A percentile compares a stretch with the other conserved stretches of the same genome.
phyloP scores from a whole-genome alignment of 2,888 invertebrate genomes.

The Julus scandinavius region DNA sequence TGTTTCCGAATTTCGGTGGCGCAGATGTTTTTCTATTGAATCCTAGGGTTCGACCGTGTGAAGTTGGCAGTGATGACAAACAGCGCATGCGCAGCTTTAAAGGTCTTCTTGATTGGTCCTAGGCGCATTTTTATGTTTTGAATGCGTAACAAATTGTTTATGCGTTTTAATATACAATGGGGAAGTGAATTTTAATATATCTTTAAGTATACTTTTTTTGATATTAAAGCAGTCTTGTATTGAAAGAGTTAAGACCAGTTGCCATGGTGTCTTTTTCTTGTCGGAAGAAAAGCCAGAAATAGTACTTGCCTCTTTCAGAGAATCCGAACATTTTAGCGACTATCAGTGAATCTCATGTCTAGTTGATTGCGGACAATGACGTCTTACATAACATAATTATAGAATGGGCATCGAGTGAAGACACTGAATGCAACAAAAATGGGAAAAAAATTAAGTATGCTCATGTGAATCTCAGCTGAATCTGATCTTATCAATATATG shows the following conservation, averaged over 20 bases:
- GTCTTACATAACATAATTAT: too few species aligned
- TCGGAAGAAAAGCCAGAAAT: too few species aligned
- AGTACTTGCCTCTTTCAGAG: too few species aligned
- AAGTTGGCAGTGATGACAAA: background rate
- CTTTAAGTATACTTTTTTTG: background rate
- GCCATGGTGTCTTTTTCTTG: background rate
- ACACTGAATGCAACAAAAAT: too few species aligned
- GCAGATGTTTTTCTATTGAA: background rate
- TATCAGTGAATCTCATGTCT: too few species aligned
- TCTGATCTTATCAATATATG: background rate
- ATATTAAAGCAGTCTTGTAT: background rate
- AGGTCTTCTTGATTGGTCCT: background rate
- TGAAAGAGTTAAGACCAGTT: background rate
- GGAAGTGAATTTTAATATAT: background rate
- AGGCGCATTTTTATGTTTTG: background rate
- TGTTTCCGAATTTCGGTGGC: background rate
- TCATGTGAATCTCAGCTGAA: background rate
- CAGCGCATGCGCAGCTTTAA: background rate
- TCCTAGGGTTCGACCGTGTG: background rate
- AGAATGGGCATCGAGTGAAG: too few species aligned
- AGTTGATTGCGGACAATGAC: too few species aligned
- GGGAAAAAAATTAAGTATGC: too few species aligned
- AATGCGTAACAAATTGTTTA: background rate
- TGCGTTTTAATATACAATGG: background rate
- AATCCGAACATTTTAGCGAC: too few species aligned